Evolutionary conservation across 64 coral and sea anemone genomes (phyloP), one percentile per base, ranked within the genome.

Genomic region (Porites australiensis): DNA sequence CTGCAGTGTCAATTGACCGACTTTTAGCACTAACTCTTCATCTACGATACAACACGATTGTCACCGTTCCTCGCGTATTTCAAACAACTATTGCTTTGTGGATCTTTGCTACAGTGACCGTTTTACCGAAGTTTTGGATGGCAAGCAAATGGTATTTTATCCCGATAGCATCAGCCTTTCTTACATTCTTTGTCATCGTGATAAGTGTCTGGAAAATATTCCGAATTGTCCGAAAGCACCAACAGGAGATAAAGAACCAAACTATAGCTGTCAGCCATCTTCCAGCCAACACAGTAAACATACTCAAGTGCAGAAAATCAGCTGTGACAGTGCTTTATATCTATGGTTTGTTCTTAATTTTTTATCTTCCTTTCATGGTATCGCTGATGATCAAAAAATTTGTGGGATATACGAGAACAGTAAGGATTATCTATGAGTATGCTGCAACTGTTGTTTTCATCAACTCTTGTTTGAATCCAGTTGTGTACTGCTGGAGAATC

Each of bases 401-500:
- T 11, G 74, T 64, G 4, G 88, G 89, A 55, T 90, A 86, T 65
- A 91, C 88, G 23, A 43, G 75, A 53, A 72, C 59, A n/a, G 87
- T 87, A 21, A 83, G 82, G 13, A 83, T 83, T 6, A 81, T 89
- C 3, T 95, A 84, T 63, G 83, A 84, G 3, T 79, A 77, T 13
- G 79, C 83, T 8, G 71, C 89, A 13, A 91, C 93, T 27, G n/a
- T 86, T 5, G 19, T 91, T 6, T 80, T 91, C 54, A 58, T 95
- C 4, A 95, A 95, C 74, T 95, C 93, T 13, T 85, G 72, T 18
- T 58, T 91, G 14, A 95, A 95, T 65, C 93, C 93, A 0, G 8
- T 87, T 47, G 43, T 95, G 14, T 95, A 91, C 74, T 91, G 82
- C 49, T 95, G 93, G 93, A 9, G 93, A 37, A 87, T 95, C 11